These are phyloP conservation scores for Montipora capitata DNA, from an alignment of 92 coral and sea anemone genomes.

Conservation along the genomic window DNA sequence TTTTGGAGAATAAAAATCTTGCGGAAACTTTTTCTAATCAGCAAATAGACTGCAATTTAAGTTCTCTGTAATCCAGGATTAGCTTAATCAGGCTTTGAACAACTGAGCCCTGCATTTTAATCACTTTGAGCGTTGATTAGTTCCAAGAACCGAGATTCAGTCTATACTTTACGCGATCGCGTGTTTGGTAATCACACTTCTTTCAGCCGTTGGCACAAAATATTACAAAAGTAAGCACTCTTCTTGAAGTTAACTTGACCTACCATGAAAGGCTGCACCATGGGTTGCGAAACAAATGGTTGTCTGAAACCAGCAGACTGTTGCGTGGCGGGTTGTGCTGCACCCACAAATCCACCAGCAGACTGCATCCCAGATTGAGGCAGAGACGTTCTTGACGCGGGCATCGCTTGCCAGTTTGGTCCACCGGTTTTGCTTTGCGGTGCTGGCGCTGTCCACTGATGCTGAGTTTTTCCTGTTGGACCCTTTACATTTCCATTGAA, in stretches of 20 bases:
- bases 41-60: too few species aligned
- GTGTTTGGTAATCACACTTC: too few species aligned
- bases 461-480: constrained; percentile 79
- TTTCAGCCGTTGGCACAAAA: too few species aligned
- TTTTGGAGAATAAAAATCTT: too few species aligned
- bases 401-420: constrained; percentile 92
- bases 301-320: constrained; percentile 82
- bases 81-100: too few species aligned
- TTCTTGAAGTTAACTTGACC: background rate
- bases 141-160: too few species aligned
- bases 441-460: constrained; percentile 96
- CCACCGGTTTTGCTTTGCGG: constrained; percentile 98
- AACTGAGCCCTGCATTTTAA: too few species aligned
- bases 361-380: constrained; percentile 57
- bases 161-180: too few species aligned
- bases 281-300: constrained; percentile 78
- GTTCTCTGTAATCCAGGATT: too few species aligned
- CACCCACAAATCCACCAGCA: constrained; percentile 57
- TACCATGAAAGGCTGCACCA: constrained; percentile 87
- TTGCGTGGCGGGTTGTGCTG: constrained; percentile 46
- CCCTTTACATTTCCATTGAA: constrained; percentile 75
- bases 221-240: background rate
- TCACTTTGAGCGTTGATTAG: too few species aligned
- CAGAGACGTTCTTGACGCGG: constrained; percentile 76
- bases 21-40: too few species aligned